phyloP scores from a whole-genome alignment of 2,113 vertebrate genomes.

The Anas platyrhynchos region DNA sequence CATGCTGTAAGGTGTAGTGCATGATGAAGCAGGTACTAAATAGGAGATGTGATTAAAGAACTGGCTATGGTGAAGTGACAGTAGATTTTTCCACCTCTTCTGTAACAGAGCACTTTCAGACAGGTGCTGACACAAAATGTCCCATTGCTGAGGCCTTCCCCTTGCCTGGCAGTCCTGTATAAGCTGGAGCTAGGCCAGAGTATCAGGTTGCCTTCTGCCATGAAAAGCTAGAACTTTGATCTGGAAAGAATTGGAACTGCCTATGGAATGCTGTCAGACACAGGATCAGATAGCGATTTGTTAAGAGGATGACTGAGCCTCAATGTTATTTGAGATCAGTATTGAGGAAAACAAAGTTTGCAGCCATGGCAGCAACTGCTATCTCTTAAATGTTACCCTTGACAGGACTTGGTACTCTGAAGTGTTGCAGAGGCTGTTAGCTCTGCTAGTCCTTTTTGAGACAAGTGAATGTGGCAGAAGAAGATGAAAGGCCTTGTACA shows the following conservation, averaged over 20 bases:
- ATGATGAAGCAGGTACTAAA: slow-evolving; percentile 1
- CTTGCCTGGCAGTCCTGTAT: neutral
- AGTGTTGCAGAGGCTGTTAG: neutral
- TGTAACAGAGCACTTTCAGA: slow-evolving; percentile 25
- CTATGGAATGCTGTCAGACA: slow-evolving; percentile 13
- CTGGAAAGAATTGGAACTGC: slow-evolving; percentile 80
- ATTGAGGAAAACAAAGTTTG: slow-evolving; percentile 61
- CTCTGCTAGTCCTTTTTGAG: neutral
- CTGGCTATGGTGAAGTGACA: neutral
- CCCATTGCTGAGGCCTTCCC: neutral
- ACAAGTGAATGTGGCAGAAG: neutral
- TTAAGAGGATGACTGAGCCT: neutral
- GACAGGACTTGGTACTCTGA: neutral
- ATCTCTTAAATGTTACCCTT: slow-evolving; percentile 10
- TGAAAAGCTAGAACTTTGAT: slow-evolving; percentile 76
- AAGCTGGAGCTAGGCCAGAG: neutral
- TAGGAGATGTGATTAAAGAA: neutral
- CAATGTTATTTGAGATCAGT: slow-evolving; percentile 1
- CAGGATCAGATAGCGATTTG: neutral
- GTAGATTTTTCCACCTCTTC: slow-evolving; percentile 8
- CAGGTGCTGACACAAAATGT: slow-evolving; percentile 54
- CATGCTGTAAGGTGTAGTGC: neutral
- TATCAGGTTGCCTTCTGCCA: slow-evolving; percentile 57
- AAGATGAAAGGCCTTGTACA: neutral
- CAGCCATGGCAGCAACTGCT: slow-evolving; percentile 36